These are phyloP conservation scores for Adoxophyes honmai DNA, from an alignment of 1,140 invertebrate genomes.

Conservation along the genomic window DNA sequence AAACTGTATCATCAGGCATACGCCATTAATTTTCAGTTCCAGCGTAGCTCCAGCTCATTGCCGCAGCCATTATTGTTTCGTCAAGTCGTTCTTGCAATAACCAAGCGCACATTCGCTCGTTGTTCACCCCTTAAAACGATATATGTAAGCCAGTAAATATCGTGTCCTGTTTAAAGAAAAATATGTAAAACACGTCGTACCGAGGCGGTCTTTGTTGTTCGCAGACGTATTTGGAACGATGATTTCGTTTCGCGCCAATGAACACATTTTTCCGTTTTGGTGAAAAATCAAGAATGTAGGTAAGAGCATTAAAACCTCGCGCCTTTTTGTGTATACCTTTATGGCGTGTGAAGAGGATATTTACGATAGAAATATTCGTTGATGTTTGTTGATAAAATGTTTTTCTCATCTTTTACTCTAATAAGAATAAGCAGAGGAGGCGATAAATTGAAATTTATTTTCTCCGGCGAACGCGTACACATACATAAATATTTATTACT, in stretches of 20 bases:
- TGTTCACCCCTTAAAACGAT: conserved; percentile 56
- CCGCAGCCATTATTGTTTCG: background rate
- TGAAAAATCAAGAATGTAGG: conserved; percentile 44
- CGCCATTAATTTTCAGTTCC: too few species aligned
- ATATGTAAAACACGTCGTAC: conserved; percentile 62
- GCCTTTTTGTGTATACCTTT: conserved; percentile 40
- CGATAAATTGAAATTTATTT: conserved; percentile 55
- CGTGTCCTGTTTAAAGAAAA: conserved; percentile 55
- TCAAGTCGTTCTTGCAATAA: conserved; percentile 10
- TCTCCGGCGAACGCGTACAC: conserved; percentile 34
- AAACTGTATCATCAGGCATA: too few species aligned
- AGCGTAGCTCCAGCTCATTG: too few species aligned
- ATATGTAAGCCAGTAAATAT: conserved; percentile 51
- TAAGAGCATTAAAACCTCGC: conserved; percentile 55
- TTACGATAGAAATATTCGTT: conserved; percentile 45
- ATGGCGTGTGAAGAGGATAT: conserved; percentile 35
- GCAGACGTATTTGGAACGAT: conserved; percentile 55
- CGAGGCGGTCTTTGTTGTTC: conserved; percentile 48
- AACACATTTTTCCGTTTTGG: conserved; percentile 58
- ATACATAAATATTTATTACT: conserved; percentile 57
- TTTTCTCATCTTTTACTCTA: conserved; percentile 45
- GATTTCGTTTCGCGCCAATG: conserved; percentile 61
- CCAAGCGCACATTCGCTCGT: conserved; percentile 44
- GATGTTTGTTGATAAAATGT: conserved; percentile 45
- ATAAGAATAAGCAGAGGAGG: conserved; percentile 42